Percentiles rank a stretch among this genome's conserved stretches.
Conservation (phyloP, 2,797 vertebrate species). For the Chiloscyllium punctatum region DNA sequence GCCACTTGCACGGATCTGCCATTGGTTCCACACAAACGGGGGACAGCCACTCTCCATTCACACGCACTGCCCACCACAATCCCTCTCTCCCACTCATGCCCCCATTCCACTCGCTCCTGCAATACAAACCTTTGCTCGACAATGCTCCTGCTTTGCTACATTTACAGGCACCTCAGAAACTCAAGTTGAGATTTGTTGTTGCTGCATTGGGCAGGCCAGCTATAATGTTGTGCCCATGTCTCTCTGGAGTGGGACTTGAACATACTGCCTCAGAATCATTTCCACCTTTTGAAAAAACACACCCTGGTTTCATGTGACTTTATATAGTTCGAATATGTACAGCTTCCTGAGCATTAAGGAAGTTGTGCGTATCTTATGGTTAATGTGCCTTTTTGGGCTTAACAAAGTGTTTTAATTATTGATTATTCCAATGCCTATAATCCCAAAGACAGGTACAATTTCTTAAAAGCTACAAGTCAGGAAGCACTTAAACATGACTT, state of each 20-base stretch:
- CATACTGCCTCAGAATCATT: neutral
- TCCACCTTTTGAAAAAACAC: neutral
- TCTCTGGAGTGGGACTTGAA: neutral
- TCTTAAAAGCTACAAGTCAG: neutral
- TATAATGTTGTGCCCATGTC: neutral
- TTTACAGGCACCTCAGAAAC: neutral
- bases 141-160: neutral
- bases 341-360: neutral
- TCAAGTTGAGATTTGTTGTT: neutral
- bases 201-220: too few relatives aligned
- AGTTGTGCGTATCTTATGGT: neutral
- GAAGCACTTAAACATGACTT: neutral
- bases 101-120: neutral
- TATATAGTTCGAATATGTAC: neutral
- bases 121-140: neutral
- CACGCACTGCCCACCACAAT: too few relatives aligned
- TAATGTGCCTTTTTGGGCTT: neutral
- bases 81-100: neutral
- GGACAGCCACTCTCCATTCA: neutral
- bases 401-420: neutral
- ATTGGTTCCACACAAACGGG: neutral
- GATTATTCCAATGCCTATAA: neutral
- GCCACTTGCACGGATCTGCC: neutral
- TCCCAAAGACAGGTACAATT: neutral
- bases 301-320: neutral